Evolutionary conservation across 1,140 invertebrate species (phyloP).

Genomic region (Paramacrobiotus metropolitanus): DNA sequence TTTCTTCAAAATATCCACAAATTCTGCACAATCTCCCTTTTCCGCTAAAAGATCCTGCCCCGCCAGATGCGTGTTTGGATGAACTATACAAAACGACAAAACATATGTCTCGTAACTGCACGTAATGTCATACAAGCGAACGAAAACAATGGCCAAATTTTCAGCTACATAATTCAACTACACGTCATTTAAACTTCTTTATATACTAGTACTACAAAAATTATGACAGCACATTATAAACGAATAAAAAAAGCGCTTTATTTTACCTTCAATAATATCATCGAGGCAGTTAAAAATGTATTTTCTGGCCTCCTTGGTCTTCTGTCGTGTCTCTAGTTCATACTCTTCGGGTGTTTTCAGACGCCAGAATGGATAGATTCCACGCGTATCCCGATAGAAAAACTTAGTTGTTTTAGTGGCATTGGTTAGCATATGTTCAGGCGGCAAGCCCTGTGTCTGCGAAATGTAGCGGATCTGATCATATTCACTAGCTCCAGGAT

Average conservation of each 20-base stretch:
- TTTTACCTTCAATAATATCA: conserved; percentile 86
- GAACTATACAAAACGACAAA: too few species aligned
- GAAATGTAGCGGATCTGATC: conserved; percentile 91
- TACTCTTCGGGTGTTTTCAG: conserved; percentile 94
- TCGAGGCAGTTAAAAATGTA: conserved; percentile 99
- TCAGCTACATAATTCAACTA: too few species aligned
- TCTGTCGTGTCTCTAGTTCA: conserved; percentile 86
- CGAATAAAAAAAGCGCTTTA: too few species aligned
- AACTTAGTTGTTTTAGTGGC: conserved; percentile 96
- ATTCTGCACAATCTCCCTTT: conserved; percentile 80
- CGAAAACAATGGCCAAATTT: too few species aligned
- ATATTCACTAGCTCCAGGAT: conserved; percentile 97
- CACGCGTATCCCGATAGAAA: conserved; percentile 87
- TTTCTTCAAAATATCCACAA: conserved; percentile 82
- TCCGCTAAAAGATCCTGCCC: conserved; percentile 80
- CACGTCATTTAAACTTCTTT: too few species aligned
- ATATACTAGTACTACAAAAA: too few species aligned
- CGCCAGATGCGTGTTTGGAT: conserved; percentile 46
- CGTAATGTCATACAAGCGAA: too few species aligned
- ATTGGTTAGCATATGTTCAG: conserved; percentile 94
- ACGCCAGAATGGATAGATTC: conserved; percentile 89
- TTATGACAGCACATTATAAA: too few species aligned
- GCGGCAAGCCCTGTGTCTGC: conserved; percentile 75
- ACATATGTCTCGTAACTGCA: too few species aligned
- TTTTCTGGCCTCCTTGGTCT: conserved; percentile 77